Evolutionary conservation across 2,888 invertebrate species (phyloP), one percentile per base, ranked within the genome.

Genomic region (Sarcophaga subvicina): DNA sequence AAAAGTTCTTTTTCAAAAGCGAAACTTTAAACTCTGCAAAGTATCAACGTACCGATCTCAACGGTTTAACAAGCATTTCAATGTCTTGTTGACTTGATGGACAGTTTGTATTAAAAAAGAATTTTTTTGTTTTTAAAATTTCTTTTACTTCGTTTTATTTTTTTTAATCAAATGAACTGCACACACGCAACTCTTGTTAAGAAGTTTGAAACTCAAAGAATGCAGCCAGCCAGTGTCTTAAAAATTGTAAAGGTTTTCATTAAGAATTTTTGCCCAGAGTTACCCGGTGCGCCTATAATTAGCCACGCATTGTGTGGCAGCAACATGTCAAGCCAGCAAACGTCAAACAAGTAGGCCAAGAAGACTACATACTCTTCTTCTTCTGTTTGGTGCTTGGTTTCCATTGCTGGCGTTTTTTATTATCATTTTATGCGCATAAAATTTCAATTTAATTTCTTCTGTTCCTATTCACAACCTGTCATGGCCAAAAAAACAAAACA

Each of bases 241-340:
- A 49, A 37, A 63, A 17, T 45, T 8, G 62, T 27, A 27, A 10
- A 25, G 59, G 59, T 45, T 62, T 73, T 72, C 72, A 60, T 73
- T 73, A 62, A 62, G 60, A 73, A 54, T 4, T 14, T 73, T 73
- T 14, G 59, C 10, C 47, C 37, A 37, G 63, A 37, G 63, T 45
- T 47, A 22, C 45, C 20, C 76, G 67, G 85, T 86, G 88, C 88
- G 88, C 88, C 86, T 88, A 88, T 89, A 89, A 89, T 89, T 89
- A 89, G 87, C 85, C 83, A 86, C 89, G 81, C 73, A 88, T 84
- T 88, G 87, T 88, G 89, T 89, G 88, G 89, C 85, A 87, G 88
- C 85, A 84, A 82, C 89, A 88, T 89, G 86, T 88, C 88, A 89
- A 89, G 79, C 37, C 66, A 70, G 47, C 60, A 66, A 85, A 63